Base-by-base conservation (phyloP, 2,888 invertebrate species). In the Mystacides longicornis region DNA sequence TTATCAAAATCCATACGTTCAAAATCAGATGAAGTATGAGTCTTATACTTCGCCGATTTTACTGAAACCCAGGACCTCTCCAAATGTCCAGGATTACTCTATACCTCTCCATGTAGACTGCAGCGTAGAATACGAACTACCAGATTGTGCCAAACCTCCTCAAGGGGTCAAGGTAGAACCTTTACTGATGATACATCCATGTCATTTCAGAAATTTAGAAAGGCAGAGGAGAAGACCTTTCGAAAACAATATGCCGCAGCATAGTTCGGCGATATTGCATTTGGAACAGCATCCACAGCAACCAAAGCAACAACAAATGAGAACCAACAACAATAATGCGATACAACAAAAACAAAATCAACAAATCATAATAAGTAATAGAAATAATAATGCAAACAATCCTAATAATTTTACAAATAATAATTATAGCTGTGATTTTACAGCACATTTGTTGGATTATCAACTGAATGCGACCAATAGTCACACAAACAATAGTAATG, bases 121-220 rank as follows among this genome's bases (percentile, higher is more conserved):
- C 70, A 85, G 85, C 70, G 86, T 86, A 55, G 86, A 86, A 68
- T 86, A 86, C 73, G 86, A 86, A 70, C 71, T 86, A 65, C 86
- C 86, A 56, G 85, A 85, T 65, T 82, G 84, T 67, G 84, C 85
- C 19, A 85, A 85, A 67, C 86, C 86, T 48, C 85, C 86, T 45
- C 81, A 81, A 60, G 84, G 85, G 2, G 80, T 79, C 63, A 70
- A 82, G 63, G 79, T 81, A 62, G 86, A 86, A 65, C 86, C 86
- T 14, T 72, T 86, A 61, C 75, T 86, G 58, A 86, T 86, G 85
- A 86, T 86, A 65, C 86, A 86, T 69, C 86, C 86, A 20, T 86
- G 85, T 64, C 86, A 85, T 69, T 86, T 86, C 69, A 77, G 86
- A 60, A 81, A 85, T 64, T 83, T 85, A 67, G 85, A 86, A 66